Evolutionary conservation across 1,140 invertebrate genomes (phyloP).

Genomic region (Zaprionus ghesquierei): DNA sequence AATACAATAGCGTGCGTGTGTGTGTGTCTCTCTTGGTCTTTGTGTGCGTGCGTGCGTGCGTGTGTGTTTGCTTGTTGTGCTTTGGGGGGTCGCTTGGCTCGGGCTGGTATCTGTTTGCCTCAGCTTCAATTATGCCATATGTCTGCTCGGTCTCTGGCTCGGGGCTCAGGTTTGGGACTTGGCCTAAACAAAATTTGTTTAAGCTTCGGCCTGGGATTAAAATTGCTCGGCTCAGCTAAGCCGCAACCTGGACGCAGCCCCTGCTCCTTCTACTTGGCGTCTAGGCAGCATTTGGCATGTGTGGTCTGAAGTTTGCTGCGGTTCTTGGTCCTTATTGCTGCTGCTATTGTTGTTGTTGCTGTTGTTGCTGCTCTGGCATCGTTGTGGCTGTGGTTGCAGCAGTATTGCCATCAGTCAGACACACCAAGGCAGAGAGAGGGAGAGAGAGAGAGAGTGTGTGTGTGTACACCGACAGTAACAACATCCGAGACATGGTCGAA

Average conservation of each 20-base stretch:
- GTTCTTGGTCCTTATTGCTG: conserved; percentile 29
- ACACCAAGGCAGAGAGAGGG: neutral
- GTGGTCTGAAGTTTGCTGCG: conserved; percentile 59
- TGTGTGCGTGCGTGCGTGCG: neutral
- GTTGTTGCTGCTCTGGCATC: neutral
- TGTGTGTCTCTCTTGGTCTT: neutral
- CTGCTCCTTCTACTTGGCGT: neutral
- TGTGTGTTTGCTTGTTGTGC: conserved; percentile 1
- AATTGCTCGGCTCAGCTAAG: conserved; percentile 58
- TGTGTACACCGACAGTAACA: neutral
- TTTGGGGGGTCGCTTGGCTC: neutral
- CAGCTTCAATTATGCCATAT: conserved; percentile 74
- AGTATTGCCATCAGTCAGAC: conserved; percentile 25
- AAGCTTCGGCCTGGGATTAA: conserved; percentile 71
- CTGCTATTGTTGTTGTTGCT: conserved; percentile 12
- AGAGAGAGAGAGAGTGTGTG: too few species aligned
- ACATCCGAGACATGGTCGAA: neutral
- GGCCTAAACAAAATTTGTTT: conserved; percentile 75
- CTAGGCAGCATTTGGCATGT: conserved; percentile 46
- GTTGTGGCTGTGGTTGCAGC: conserved; percentile 6
- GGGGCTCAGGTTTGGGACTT: conserved; percentile 30
- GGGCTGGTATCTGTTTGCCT: conserved; percentile 24
- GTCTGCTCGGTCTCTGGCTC: conserved; percentile 27
- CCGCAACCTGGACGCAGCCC: conserved; percentile 21
- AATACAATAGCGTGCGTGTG: conserved; percentile 61